A percentile compares a stretch with the other conserved stretches of the same genome.
Evolutionary conservation across 2,113 vertebrate species (phyloP).

Genomic region (Grammomys surdaster): DNA sequence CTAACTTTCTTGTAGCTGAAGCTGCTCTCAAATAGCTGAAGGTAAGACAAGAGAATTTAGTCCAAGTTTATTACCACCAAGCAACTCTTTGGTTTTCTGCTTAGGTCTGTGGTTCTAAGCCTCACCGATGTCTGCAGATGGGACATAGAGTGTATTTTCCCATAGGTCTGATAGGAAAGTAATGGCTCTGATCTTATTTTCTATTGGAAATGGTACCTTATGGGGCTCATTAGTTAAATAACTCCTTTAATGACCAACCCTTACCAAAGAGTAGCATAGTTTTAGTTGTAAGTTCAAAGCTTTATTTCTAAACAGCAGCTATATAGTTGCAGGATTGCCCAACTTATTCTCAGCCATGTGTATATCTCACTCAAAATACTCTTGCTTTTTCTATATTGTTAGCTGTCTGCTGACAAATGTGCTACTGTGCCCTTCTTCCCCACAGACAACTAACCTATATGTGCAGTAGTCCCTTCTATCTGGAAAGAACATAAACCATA

Average conservation of each 20-base stretch:
- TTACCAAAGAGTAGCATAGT: not conserved
- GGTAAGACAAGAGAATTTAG: not conserved
- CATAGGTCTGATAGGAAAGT: constrained; percentile 47
- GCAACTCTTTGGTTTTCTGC: not conserved
- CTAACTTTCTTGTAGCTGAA: not conserved
- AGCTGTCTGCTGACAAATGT: constrained; percentile 43
- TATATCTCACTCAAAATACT: not conserved
- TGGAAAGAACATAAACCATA: constrained; percentile 77
- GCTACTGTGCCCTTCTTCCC: constrained; percentile 36
- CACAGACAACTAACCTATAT: constrained; percentile 59
- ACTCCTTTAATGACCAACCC: not conserved
- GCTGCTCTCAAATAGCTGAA: not conserved
- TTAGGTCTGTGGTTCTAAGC: not conserved
- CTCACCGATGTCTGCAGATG: constrained; percentile 19
- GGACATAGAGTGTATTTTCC: constrained; percentile 30
- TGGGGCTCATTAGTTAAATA: constrained; percentile 43
- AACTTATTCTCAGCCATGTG: not conserved
- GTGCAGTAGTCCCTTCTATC: constrained; percentile 54
- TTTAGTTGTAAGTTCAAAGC: constrained; percentile 35
- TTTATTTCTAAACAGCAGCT: constrained; percentile 45
- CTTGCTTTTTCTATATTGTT: constrained; percentile 29
- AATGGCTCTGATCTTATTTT: constrained; percentile 63
- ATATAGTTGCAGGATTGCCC: not conserved
- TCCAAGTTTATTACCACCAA: not conserved
- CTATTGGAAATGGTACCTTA: constrained; percentile 34